These are phyloP conservation scores for Luscinia luscinia DNA, from an alignment of 2,797 vertebrate species.

Conservation along the genomic window DNA sequence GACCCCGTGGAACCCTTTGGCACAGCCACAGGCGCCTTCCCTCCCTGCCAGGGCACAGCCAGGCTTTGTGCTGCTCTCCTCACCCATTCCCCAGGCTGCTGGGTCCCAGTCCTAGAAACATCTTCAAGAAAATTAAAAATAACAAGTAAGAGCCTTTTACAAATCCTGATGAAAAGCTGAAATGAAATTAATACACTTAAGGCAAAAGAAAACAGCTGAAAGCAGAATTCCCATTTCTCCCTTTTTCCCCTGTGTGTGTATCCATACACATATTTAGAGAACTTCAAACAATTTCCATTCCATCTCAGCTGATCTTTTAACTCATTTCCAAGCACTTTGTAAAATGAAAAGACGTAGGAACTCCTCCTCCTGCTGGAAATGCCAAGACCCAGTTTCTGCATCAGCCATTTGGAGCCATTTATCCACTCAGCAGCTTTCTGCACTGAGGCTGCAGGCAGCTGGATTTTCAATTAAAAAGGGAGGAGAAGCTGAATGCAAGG, in stretches of 20 bases:
- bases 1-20: too few relatives aligned
- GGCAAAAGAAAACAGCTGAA: background rate
- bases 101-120: background rate
- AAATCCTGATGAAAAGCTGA: background rate
- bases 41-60: accelerated
- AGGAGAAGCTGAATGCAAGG: background rate
- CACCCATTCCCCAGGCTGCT: background rate
- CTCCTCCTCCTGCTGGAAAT: slow-evolving; percentile 31
- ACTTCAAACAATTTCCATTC: slow-evolving; percentile 44
- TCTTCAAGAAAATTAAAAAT: background rate
- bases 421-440: slow-evolving; percentile 55
- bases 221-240: background rate
- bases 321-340: background rate
- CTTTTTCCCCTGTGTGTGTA: background rate
- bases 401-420: slow-evolving; percentile 29
- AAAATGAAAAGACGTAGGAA: background rate
- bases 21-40: background rate
- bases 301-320: background rate
- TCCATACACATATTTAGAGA: background rate
- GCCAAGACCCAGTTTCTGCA: background rate
- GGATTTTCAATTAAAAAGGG: background rate
- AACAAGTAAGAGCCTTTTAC: background rate
- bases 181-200: background rate
- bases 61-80: accelerated
- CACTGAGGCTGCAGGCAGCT: background rate